Base-by-base conservation (phyloP, 37 sponge, comb jelly and placozoan species). In the Cladorhizidae sp. region DNA sequence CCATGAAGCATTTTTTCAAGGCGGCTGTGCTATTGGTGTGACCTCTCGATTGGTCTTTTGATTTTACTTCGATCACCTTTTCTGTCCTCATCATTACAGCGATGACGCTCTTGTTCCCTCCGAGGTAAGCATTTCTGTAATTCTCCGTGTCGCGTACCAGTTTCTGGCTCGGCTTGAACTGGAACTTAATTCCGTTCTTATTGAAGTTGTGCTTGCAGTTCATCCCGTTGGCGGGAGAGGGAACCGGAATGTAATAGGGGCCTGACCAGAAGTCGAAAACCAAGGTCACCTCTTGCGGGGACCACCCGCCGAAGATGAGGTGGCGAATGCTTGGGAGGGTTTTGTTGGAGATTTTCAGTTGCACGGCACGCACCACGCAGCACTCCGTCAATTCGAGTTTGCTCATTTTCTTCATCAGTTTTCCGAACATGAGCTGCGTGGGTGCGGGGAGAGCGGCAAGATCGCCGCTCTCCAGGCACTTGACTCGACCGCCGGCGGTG, bases 31-130 rank as follows among this genome's bases (percentile, higher is more conserved):
- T 9, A 32, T 57, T 11, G 12, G 11, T 57, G 29, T 54, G 55
- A 2, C 17, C 26, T 5, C 33, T 8, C 8, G 6, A 7, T 61
- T 28, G 20, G 7, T 22, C 25, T 61, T 61, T 28, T 17, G 20
- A 7, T 59, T 57, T 20, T 3, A 23, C 29, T n/a, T 39, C 21
- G 3, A 68, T 42, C 36, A 64, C 28, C 51, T 69, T 39, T 67
- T 79, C 79, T 29, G 67, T 37, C 8, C 79, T 31, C 18, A 79
- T 33, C 79, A 79, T 79, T 22, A 79, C 56, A 23, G 79, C 64
- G 12, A 79, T 8, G 37, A 7, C 51, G 15, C 8, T 43, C 11
- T 22, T 75, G 2, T 22, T 22, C n/a, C n/a, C n/a, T 29, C 79
- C 79, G 1, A 79, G 29, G 51, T 68, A 79, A 5, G 2, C 18